Evolutionary conservation across 2,113 vertebrate genomes (phyloP).

Genomic region (Lates calcarifer): DNA sequence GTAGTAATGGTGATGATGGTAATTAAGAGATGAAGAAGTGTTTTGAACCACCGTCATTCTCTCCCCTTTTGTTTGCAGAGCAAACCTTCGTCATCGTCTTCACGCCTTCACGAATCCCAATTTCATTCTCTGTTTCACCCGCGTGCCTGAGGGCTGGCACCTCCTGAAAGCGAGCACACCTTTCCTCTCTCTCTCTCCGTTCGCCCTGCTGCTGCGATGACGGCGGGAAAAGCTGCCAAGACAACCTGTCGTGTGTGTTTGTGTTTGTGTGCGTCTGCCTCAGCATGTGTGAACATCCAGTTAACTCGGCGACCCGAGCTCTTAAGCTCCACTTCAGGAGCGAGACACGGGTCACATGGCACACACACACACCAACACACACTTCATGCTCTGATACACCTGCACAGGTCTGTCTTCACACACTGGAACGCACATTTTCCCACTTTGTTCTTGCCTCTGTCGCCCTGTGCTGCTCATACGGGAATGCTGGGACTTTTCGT

Average conservation of each 20-base stretch:
- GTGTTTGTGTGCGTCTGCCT: constrained; percentile 54
- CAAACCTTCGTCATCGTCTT: constrained; percentile 34
- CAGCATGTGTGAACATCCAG: constrained; percentile 64
- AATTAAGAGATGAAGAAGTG: neutral
- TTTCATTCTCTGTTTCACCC: constrained; percentile 15
- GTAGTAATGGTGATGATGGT: neutral
- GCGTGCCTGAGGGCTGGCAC: neutral
- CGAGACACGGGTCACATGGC: constrained; percentile 66
- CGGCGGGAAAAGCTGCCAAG: constrained; percentile 50
- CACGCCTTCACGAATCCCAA: neutral
- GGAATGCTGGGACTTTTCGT: too few relatives aligned
- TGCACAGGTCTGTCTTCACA: neutral
- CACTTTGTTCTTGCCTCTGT: neutral
- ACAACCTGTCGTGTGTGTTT: constrained; percentile 56
- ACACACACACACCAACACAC: constrained; percentile 17
- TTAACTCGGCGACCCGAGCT: constrained; percentile 55
- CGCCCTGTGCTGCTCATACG: too few relatives aligned
- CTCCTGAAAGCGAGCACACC: constrained; percentile 21
- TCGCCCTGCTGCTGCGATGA: constrained; percentile 10
- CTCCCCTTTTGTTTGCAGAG: constrained; percentile 12
- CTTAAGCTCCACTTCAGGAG: constrained; percentile 63
- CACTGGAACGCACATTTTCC: neutral
- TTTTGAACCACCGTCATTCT: neutral
- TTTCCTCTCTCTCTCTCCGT: neutral
- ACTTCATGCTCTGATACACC: neutral